These are phyloP conservation scores for Philhelius pedissequus DNA, from an alignment of 2,888 invertebrate genomes.

Conservation along the genomic window DNA sequence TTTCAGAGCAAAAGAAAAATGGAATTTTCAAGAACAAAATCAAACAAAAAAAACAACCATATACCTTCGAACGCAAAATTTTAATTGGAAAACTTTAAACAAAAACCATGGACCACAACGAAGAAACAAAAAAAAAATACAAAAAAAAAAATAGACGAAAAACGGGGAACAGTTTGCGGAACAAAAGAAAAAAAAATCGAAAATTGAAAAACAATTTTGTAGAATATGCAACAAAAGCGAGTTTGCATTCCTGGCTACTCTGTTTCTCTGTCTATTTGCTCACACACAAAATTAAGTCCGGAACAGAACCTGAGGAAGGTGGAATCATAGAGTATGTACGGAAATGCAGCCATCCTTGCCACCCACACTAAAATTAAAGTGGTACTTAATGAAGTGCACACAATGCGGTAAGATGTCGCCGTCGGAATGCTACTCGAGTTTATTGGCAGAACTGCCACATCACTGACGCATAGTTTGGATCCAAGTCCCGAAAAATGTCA, in stretches of 20 bases:
- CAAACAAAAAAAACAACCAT: neutral
- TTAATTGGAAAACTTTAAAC: slow-evolving; percentile 62
- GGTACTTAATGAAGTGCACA: slow-evolving; percentile 64
- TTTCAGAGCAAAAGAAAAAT: neutral
- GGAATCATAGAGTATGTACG: neutral
- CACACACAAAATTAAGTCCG: neutral
- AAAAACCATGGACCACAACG: slow-evolving; percentile 52
- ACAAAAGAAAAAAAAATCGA: neutral
- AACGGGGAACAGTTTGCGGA: neutral
- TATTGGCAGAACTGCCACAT: slow-evolving; percentile 26
- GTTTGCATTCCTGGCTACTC: neutral
- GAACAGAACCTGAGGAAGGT: neutral
- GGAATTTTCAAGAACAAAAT: neutral
- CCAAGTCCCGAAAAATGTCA: no score
- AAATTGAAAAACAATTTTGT: slow-evolving; percentile 30
- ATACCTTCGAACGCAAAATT: slow-evolving; percentile 32
- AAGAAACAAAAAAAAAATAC: neutral
- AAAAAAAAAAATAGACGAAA: slow-evolving; percentile 12
- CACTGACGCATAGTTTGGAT: slow-evolving; percentile 44
- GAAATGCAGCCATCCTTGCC: neutral
- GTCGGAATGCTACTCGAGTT: slow-evolving; percentile 51
- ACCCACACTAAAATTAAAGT: slow-evolving; percentile 40
- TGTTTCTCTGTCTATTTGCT: neutral
- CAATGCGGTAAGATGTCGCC: slow-evolving; percentile 40
- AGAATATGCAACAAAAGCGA: slow-evolving; percentile 42